Percentiles rank a stretch among this genome's conserved stretches.
Conservation (phyloP, 2,113 vertebrate genomes). For the Turdus rufiventris region DNA sequence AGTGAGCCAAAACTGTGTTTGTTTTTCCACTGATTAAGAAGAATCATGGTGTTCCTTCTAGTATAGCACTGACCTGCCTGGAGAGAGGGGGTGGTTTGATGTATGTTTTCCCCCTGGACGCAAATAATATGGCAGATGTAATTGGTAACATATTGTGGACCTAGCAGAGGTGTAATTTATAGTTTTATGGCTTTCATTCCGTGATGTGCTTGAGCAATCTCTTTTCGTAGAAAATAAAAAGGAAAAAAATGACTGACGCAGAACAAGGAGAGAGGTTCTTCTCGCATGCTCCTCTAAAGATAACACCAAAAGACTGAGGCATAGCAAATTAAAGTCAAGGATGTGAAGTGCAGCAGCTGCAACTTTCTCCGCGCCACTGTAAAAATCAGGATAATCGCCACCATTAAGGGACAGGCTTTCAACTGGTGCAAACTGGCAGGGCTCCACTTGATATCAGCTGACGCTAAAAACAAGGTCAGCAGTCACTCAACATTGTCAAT, state of each 20-base stretch:
- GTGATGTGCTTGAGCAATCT: background rate
- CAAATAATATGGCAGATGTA: slow-evolving; percentile 56
- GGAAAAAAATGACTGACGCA: background rate
- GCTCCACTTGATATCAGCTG: slow-evolving; percentile 45
- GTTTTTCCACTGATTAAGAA: slow-evolving; percentile 58
- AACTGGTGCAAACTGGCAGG: slow-evolving; percentile 51
- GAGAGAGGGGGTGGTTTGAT: slow-evolving; percentile 17
- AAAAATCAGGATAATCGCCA: background rate
- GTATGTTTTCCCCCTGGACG: slow-evolving; percentile 23
- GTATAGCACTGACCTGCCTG: slow-evolving; percentile 29
- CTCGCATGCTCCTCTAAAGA: background rate
- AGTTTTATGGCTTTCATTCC: slow-evolving; percentile 45
- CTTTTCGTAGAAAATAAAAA: background rate
- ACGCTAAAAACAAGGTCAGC: slow-evolving; percentile 40
- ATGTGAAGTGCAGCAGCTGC: background rate
- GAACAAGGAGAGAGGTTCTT: background rate
- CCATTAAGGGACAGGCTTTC: slow-evolving; percentile 34
- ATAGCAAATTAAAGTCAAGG: background rate
- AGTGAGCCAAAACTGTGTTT: background rate
- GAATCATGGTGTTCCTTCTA: slow-evolving; percentile 47
- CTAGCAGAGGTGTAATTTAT: slow-evolving; percentile 43
- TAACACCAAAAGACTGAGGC: background rate
- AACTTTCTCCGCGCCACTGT: background rate
- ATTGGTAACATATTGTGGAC: slow-evolving; percentile 41
- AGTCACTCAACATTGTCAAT: slow-evolving; percentile 25